Conservation (phyloP, 2,888 invertebrate species). For the Lordiphosa fenestrarum region DNA sequence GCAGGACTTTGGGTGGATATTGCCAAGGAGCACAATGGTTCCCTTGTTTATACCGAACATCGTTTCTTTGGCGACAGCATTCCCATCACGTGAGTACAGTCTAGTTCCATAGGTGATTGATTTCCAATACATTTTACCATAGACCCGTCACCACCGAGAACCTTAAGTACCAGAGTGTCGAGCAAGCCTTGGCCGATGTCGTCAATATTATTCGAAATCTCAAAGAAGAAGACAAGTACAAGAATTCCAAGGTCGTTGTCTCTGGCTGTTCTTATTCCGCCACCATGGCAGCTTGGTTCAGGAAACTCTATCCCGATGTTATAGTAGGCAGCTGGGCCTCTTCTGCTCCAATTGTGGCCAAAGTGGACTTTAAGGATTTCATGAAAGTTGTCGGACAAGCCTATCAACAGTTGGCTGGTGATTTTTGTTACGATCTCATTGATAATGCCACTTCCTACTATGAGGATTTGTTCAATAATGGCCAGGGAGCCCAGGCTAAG, state of each 20-base stretch:
- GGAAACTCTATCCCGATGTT: conserved; percentile 83
- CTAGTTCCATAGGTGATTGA: neutral
- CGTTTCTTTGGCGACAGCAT: conserved; percentile 88
- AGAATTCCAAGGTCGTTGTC: conserved; percentile 79
- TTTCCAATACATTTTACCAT: neutral
- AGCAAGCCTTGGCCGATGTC: conserved; percentile 84
- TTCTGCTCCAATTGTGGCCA: conserved; percentile 83
- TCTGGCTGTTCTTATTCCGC: conserved; percentile 85
- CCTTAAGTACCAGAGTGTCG: conserved; percentile 83
- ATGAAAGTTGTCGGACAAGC: conserved; percentile 65
- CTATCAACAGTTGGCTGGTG: conserved; percentile 48
- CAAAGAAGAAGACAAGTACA: conserved; percentile 52
- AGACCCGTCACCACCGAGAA: conserved; percentile 77
- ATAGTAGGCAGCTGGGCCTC: conserved; percentile 83
- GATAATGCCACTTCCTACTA: conserved; percentile 51
- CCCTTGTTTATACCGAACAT: conserved; percentile 88
- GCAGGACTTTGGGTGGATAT: conserved; percentile 84
- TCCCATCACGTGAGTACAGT: conserved; percentile 83
- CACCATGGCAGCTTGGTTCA: conserved; percentile 84
- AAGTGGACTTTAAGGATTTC: conserved; percentile 82
- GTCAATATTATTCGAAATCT: conserved; percentile 82
- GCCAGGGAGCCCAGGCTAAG: conserved; percentile 40
- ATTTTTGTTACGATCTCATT: conserved; percentile 60
- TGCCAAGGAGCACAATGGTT: conserved; percentile 82
- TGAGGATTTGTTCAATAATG: conserved; percentile 45